phyloP scores from a whole-genome alignment of 2,797 vertebrate species.

The Phataginus tetradactyla region DNA sequence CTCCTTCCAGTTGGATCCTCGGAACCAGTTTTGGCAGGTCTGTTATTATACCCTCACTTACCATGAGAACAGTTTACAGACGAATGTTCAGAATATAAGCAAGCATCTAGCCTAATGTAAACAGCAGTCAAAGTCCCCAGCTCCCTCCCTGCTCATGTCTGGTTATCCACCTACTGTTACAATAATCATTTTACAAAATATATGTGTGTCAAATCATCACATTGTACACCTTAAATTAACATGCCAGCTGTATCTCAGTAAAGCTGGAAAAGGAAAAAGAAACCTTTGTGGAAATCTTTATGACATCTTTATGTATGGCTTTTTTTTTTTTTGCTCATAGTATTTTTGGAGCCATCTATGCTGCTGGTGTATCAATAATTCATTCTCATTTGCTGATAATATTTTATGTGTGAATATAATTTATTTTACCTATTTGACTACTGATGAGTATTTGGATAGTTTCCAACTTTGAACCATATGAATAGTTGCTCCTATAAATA shows the following conservation, averaged over 20 bases:
- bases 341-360: neutral
- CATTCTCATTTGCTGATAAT: neutral
- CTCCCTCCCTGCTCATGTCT: too few species aligned
- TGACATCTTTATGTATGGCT: neutral
- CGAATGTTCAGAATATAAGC: too few species aligned
- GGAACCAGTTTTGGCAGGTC: too few species aligned
- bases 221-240: neutral
- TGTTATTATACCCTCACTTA: too few species aligned
- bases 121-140: too few species aligned
- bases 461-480: neutral
- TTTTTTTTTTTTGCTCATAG: neutral
- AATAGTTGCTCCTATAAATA: neutral
- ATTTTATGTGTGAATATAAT: neutral
- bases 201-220: neutral
- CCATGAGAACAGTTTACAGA: too few species aligned
- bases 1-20: too few species aligned
- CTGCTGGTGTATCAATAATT: neutral
- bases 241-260: neutral
- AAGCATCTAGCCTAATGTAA: too few species aligned
- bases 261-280: neutral
- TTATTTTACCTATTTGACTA: conserved; percentile 4
- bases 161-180: too few species aligned
- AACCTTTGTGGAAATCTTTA: neutral
- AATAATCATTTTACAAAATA: neutral
- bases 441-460: neutral